Conservation (phyloP, 2,888 invertebrate species). For the Busseola fusca region DNA sequence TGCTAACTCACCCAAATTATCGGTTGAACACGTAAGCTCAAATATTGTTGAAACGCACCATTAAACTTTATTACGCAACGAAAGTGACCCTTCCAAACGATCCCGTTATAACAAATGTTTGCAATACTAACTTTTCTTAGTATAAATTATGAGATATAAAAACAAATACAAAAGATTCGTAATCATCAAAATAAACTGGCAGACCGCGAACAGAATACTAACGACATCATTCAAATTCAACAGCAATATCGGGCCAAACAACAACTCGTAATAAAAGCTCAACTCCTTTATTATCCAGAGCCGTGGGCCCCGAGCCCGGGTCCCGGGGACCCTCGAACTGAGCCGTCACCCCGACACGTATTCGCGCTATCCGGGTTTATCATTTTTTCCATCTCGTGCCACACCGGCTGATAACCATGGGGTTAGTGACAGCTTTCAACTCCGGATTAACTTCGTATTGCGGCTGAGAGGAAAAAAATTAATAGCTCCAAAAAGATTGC, state of each 20-base stretch:
- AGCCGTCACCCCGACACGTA: slow-evolving; percentile 65
- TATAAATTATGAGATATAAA: slow-evolving; percentile 49
- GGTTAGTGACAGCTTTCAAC: slow-evolving; percentile 82
- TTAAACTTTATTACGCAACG: slow-evolving; percentile 36
- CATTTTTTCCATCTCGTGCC: slow-evolving; percentile 80
- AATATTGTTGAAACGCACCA: slow-evolving; percentile 49
- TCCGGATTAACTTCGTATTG: slow-evolving; percentile 81
- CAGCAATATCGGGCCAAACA: slow-evolving; percentile 62
- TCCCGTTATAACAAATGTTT: slow-evolving; percentile 25
- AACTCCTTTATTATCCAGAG: slow-evolving; percentile 64
- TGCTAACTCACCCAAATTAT: slow-evolving; percentile 55
- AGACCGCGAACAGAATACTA: slow-evolving; percentile 57
- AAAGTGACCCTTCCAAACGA: slow-evolving; percentile 14
- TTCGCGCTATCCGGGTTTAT: slow-evolving; percentile 76
- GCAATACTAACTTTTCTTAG: slow-evolving; percentile 34
- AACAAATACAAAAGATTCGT: slow-evolving; percentile 58
- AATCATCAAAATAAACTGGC: slow-evolving; percentile 62
- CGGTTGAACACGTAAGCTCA: slow-evolving; percentile 43
- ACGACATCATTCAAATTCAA: slow-evolving; percentile 64
- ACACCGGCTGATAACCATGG: slow-evolving; percentile 71
- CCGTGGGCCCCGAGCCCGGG: slow-evolving; percentile 28
- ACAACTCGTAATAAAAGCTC: slow-evolving; percentile 66
- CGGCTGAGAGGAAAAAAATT: slow-evolving; percentile 77
- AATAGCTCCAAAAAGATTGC: slow-evolving; percentile 79
- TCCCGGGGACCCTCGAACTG: slow-evolving; percentile 44